These are phyloP conservation scores for Kryphioiulus occultus DNA, from an alignment of 2,888 invertebrate genomes.

Conservation along the genomic window DNA sequence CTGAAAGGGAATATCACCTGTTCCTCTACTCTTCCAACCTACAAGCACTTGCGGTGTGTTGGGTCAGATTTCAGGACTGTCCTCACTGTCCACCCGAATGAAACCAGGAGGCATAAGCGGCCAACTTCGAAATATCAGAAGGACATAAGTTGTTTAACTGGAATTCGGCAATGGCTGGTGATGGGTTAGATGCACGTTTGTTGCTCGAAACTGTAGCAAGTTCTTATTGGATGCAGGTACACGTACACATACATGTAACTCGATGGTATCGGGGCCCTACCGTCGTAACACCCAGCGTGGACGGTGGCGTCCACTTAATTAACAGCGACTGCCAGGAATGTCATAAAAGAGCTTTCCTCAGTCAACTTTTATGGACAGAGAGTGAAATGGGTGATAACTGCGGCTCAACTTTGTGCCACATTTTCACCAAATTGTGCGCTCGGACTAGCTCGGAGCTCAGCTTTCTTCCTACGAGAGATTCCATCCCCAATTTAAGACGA, in stretches of 20 bases:
- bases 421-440: conserved; percentile 37
- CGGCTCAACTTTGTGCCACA: conserved; percentile 39
- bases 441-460: conserved; percentile 24
- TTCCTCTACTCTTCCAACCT: not conserved
- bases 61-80: not conserved
- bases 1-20: not conserved
- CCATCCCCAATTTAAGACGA: conserved; percentile 7
- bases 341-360: conserved; percentile 35
- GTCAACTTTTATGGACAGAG: conserved; percentile 45
- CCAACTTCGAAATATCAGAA: not conserved
- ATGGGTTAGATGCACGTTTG: not conserved
- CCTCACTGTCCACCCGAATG: not conserved
- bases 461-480: conserved; percentile 41
- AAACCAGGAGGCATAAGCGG: not conserved
- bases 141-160: not conserved
- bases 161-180: not conserved
- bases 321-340: conserved; percentile 43
- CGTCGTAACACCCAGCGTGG: not conserved
- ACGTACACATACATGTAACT: too few relatives aligned
- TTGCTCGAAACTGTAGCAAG: not conserved
- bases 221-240: conserved; percentile 24
- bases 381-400: conserved; percentile 44
- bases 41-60: too few relatives aligned
- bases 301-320: conserved; percentile 43
- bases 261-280: not conserved